phyloP scores from a whole-genome alignment of 2,113 vertebrate genomes.

The Garra rufa region DNA sequence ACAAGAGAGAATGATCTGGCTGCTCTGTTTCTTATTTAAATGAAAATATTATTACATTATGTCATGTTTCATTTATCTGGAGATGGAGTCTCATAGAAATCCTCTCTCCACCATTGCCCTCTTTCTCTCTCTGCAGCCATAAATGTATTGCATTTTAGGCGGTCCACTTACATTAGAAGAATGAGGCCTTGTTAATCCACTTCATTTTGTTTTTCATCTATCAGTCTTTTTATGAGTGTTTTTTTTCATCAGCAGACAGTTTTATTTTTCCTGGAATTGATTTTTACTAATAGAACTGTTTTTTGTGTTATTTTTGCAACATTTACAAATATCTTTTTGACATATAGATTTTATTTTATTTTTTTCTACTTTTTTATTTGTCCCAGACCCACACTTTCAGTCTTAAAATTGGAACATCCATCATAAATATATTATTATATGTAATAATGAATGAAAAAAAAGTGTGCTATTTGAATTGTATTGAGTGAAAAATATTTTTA shows the following conservation, averaged over 20 bases:
- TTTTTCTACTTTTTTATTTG: neutral
- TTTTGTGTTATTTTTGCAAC: neutral
- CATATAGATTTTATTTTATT: neutral
- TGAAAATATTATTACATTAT: constrained; percentile 59
- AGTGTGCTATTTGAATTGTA: too few species aligned
- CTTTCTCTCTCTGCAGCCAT: neutral
- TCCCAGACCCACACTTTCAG: neutral
- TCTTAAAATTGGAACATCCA: neutral
- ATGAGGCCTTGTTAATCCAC: neutral
- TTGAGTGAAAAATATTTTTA: too few species aligned
- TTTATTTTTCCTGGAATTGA: neutral
- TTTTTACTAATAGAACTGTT: neutral
- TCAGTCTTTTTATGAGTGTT: neutral
- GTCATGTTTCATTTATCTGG: constrained; percentile 59
- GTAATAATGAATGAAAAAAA: neutral
- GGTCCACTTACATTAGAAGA: constrained; percentile 12
- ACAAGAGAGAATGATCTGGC: constrained; percentile 41
- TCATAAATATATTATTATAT: neutral
- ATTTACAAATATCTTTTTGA: neutral
- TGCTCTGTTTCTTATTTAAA: constrained; percentile 56
- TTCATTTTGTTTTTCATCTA: constrained; percentile 1
- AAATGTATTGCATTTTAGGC: constrained; percentile 21
- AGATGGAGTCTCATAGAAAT: constrained; percentile 29
- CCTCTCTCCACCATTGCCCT: constrained; percentile 24
- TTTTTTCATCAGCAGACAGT: neutral